Conservation (phyloP, 2,888 invertebrate genomes). For the Lottia scabra region DNA sequence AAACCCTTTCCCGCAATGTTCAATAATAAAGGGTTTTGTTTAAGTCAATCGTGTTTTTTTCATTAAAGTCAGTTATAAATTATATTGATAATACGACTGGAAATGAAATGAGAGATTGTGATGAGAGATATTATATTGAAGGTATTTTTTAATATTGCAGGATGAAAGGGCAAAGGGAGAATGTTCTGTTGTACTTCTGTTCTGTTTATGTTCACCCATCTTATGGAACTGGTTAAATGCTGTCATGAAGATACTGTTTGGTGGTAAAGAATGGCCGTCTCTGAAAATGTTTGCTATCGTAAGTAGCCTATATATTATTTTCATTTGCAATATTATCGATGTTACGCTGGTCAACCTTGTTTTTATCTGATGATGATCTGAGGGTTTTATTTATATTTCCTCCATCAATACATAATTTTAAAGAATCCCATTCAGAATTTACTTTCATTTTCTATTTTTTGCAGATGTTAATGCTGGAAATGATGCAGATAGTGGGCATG, state of each 20-base stretch:
- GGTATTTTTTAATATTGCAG: slow-evolving; percentile 5
- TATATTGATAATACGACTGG: too few relatives aligned
- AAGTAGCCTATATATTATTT: slow-evolving; percentile 28
- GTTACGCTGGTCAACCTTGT: too few relatives aligned
- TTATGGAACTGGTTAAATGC: slow-evolving; percentile 71
- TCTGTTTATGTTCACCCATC: slow-evolving; percentile 57
- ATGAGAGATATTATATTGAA: too few relatives aligned
- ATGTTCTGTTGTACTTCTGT: slow-evolving; percentile 48
- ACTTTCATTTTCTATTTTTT: slow-evolving; percentile 17
- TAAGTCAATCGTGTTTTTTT: too few relatives aligned
- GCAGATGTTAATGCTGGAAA: slow-evolving; percentile 52
- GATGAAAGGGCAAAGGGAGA: slow-evolving; percentile 38
- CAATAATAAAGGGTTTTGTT: too few relatives aligned
- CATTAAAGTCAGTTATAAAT: too few relatives aligned
- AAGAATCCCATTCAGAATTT: not conserved
- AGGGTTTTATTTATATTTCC: too few relatives aligned
- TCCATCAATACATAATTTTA: too few relatives aligned
- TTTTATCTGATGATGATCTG: too few relatives aligned
- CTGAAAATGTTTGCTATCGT: slow-evolving; percentile 52
- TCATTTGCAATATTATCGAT: too few relatives aligned
- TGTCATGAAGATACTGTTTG: slow-evolving; percentile 61
- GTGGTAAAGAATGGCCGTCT: slow-evolving; percentile 64
- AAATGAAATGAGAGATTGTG: too few relatives aligned
- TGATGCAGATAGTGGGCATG: slow-evolving; percentile 56
- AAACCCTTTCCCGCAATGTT: too few relatives aligned